Evolutionary conservation across 2,888 invertebrate species (phyloP).

Genomic region (Eupithecia abbreviata): DNA sequence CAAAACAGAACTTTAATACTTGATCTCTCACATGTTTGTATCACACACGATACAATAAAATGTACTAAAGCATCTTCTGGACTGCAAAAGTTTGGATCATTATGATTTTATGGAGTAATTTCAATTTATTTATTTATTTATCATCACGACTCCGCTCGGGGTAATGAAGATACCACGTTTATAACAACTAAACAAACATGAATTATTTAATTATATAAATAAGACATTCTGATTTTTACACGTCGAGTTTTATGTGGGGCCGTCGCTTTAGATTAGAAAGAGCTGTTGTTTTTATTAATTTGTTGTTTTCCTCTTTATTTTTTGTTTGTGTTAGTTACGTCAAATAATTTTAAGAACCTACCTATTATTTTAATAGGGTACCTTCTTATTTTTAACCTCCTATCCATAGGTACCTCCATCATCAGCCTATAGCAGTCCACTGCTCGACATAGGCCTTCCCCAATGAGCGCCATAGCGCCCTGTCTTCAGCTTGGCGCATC

Average conservation of each 20-base stretch:
- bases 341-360: background rate
- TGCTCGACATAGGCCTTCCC: too few relatives aligned
- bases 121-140: slow-evolving; percentile 65
- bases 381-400: background rate
- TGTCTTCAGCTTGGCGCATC: too few relatives aligned
- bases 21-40: background rate
- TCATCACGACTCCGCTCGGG: slow-evolving; percentile 54
- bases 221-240: slow-evolving; percentile 17
- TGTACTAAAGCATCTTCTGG: slow-evolving; percentile 51
- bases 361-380: background rate
- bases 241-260: slow-evolving; percentile 15
- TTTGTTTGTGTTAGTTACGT: background rate
- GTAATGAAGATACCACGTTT: slow-evolving; percentile 63
- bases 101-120: slow-evolving; percentile 37
- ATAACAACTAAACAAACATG: slow-evolving; percentile 46
- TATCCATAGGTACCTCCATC: background rate
- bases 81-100: background rate
- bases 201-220: background rate
- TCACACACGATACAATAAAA: background rate
- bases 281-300: background rate
- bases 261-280: slow-evolving; percentile 14
- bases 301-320: background rate
- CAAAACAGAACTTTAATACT: background rate
- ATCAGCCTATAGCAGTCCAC: too few relatives aligned
- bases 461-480: too few relatives aligned